These are phyloP conservation scores for Mionectes olivaceus DNA, from an alignment of 2,797 vertebrate species.

Conservation along the genomic window DNA sequence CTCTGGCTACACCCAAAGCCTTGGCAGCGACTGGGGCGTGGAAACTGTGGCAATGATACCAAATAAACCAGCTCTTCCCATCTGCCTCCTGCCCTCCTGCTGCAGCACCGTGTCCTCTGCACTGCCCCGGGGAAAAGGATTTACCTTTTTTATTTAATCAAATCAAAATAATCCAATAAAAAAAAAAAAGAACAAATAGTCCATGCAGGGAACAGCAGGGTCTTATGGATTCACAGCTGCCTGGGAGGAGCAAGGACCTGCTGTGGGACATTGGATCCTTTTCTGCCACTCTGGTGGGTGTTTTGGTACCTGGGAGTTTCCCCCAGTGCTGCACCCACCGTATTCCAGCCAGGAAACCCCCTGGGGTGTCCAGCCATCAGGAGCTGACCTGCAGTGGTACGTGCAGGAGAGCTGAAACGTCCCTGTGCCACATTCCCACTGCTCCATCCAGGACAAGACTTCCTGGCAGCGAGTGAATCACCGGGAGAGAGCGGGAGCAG, in stretches of 20 bases:
- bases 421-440: not conserved
- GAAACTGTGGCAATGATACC: not conserved
- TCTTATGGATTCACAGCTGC: not conserved
- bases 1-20: slow-evolving; percentile 38
- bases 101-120: not conserved
- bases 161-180: not conserved
- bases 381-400: not conserved
- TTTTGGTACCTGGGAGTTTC: not conserved
- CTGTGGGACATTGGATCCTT: not conserved
- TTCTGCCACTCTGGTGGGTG: not conserved
- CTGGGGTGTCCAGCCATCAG: not conserved
- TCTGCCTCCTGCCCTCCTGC: not conserved
- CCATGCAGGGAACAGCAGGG: not conserved
- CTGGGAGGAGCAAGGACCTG: not conserved
- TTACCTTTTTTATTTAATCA: not conserved
- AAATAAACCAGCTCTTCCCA: not conserved
- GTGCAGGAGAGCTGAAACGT: not conserved
- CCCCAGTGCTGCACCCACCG: not conserved
- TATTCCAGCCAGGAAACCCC: not conserved
- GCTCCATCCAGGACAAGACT: not conserved
- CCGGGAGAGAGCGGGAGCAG: not conserved
- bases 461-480: not conserved
- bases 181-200: not conserved
- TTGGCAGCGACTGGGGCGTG: not conserved
- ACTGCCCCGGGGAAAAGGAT: not conserved